Evolutionary conservation across 2,113 vertebrate species (phyloP), one percentile per base, ranked within the genome.

Genomic region (Laticauda laticaudata): DNA sequence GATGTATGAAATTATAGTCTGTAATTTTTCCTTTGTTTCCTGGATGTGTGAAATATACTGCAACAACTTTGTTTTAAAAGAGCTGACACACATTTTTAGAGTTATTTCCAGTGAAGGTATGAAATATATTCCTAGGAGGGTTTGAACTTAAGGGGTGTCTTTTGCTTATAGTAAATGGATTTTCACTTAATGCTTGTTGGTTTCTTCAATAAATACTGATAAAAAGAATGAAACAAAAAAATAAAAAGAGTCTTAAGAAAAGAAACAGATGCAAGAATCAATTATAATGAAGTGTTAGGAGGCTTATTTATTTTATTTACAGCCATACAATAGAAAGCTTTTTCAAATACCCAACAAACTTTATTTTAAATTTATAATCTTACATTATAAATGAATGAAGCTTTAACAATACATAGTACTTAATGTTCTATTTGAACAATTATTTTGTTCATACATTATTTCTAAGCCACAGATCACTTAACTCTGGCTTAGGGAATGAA

Each of bases 91-190:
- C 55, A 3, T 93, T 81, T 91, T 88, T 86, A 20, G 48, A 9
- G 75, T 75, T 93, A 24, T 64, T 69, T 94, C 43, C 87, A 75
- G 51, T 90, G 9, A 51, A 92, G 61, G 24, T 57, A 39, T 87
- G 91, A 93, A 91, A 90, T 81, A 24, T 89, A 91, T 93, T 93
- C 34, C 56, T 93, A 21, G 14, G 2, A 89, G 15, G 3, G 20
- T 7, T 14, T 75, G 45, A 94, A 2, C 6, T 57, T 48, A 24
- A 90, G 29, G 24, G 2, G 51, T 93, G n/a, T 2, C 64, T 81
- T 94, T 96, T 93, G 64, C 90, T 48, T 61, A 85, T 26, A 39
- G 15, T 88, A 54, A 93, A 92, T 92, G 0, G 1, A 5, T 94
- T 94, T 94, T 96, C 92, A 91, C 1, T 90, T 54, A 92, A 81